A percentile compares a stretch with the other conserved stretches of the same genome.
These are phyloP conservation scores for Phthorimaea operculella DNA, from an alignment of 1,140 invertebrate genomes.

Conservation along the genomic window DNA sequence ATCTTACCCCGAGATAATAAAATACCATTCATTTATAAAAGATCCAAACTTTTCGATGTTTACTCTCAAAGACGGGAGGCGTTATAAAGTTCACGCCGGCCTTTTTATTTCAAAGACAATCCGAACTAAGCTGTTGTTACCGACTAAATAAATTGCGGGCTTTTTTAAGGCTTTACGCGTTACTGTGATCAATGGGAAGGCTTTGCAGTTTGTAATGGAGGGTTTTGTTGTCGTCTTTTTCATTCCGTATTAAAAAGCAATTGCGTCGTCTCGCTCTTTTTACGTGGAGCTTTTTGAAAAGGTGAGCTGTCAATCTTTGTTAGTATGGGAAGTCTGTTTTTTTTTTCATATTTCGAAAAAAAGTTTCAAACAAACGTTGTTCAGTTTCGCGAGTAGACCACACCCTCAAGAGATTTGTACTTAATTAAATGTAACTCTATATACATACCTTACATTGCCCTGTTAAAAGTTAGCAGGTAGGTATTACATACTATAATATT, in stretches of 20 bases:
- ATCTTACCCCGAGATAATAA: no score
- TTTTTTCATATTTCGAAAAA: no score
- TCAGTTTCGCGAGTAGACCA: no score
- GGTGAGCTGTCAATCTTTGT: slow-evolving; percentile 47
- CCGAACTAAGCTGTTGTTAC: slow-evolving; percentile 33
- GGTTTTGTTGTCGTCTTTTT: slow-evolving; percentile 22
- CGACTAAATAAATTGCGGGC: slow-evolving; percentile 58
- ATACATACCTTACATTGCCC: no score
- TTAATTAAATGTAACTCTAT: no score
- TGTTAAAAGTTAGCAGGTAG: no score
- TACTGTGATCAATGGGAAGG: slow-evolving; percentile 54
- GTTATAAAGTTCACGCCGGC: background rate
- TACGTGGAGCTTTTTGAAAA: slow-evolving; percentile 31
- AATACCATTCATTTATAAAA: no score
- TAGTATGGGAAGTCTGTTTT: slow-evolving; percentile 28
- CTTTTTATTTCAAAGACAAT: background rate
- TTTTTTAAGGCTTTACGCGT: slow-evolving; percentile 58
- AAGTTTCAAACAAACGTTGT: no score
- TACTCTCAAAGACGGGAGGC: background rate
- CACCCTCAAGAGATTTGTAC: no score
- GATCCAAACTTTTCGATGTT: no score
- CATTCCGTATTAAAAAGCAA: slow-evolving; percentile 12
- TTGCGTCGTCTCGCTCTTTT: slow-evolving; percentile 21
- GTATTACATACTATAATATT: no score
- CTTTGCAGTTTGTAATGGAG: slow-evolving; percentile 51